These are phyloP conservation scores for Anguilla rostrata DNA, from an alignment of 2,113 vertebrate genomes.

Conservation along the genomic window DNA sequence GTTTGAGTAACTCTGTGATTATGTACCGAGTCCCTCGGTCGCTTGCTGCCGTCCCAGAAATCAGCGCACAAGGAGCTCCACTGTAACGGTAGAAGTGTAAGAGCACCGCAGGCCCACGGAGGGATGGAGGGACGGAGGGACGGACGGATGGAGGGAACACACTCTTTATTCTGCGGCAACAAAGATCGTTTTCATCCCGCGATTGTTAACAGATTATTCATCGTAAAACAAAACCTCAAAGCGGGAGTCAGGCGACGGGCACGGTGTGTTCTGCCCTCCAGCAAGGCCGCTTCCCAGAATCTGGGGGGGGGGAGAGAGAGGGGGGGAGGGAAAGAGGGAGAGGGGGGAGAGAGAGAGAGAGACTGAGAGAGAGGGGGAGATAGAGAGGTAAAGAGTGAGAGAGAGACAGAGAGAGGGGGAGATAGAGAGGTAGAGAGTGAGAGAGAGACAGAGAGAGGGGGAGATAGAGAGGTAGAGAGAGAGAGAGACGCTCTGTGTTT, in stretches of 20 bases:
- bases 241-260: background rate
- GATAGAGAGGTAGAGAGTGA: too few species aligned
- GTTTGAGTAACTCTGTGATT: conserved; percentile 5
- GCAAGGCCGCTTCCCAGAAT: background rate
- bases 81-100: background rate
- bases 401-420: too few species aligned
- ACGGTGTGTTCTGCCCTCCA: background rate
- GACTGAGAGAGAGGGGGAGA: too few species aligned
- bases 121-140: too few species aligned
- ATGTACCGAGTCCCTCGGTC: background rate
- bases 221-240: background rate
- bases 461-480: background rate
- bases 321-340: too few species aligned
- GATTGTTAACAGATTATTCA: background rate
- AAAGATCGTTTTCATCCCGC: background rate
- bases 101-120: background rate
- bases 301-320: background rate
- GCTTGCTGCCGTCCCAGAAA: background rate
- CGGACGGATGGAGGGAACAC: background rate
- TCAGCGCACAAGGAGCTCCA: background rate
- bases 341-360: too few species aligned
- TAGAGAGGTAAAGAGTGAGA: too few species aligned
- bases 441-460: too few species aligned
- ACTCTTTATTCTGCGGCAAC: background rate
- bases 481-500: background rate